These are phyloP conservation scores for Channa striata DNA, from an alignment of 2,797 vertebrate genomes.

Conservation along the genomic window DNA sequence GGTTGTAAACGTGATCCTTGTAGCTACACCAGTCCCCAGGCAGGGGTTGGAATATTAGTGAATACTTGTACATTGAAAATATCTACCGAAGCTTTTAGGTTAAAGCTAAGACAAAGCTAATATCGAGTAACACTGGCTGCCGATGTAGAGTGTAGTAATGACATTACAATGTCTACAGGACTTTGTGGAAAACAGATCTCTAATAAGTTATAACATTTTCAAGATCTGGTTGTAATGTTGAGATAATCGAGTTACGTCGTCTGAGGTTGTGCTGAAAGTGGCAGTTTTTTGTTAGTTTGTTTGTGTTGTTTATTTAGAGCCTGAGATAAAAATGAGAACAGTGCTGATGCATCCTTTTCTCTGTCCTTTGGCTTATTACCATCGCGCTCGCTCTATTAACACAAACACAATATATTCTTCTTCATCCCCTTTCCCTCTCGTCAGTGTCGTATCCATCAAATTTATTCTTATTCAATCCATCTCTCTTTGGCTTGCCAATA, in stretches of 20 bases:
- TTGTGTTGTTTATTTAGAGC: constrained; percentile 32
- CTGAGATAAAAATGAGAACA: constrained; percentile 41
- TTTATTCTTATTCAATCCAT: constrained; percentile 51
- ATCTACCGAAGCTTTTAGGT: constrained; percentile 6
- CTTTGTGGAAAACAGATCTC: constrained; percentile 38
- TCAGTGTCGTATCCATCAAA: constrained; percentile 45
- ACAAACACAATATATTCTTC: constrained; percentile 28
- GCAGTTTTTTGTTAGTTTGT: constrained; percentile 19
- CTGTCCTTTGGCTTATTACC: constrained; percentile 35
- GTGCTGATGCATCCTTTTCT: constrained; percentile 31
- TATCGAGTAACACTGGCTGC: constrained; percentile 13
- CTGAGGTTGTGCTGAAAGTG: constrained; percentile 16
- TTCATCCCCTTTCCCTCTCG: constrained; percentile 12
- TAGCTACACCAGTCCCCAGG: neutral
- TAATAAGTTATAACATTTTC: constrained; percentile 50
- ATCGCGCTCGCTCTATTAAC: constrained; percentile 20
- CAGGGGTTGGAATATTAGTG: neutral
- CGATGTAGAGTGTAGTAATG: constrained; percentile 35
- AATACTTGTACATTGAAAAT: neutral
- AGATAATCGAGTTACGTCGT: constrained; percentile 45
- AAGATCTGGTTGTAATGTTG: constrained; percentile 31
- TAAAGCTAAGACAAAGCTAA: neutral
- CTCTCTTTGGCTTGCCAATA: constrained; percentile 41
- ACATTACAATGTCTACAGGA: constrained; percentile 38
- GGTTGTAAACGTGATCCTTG: neutral